These are phyloP conservation scores for Drosophila dives DNA, from an alignment of 2,888 invertebrate genomes.

Conservation along the genomic window DNA sequence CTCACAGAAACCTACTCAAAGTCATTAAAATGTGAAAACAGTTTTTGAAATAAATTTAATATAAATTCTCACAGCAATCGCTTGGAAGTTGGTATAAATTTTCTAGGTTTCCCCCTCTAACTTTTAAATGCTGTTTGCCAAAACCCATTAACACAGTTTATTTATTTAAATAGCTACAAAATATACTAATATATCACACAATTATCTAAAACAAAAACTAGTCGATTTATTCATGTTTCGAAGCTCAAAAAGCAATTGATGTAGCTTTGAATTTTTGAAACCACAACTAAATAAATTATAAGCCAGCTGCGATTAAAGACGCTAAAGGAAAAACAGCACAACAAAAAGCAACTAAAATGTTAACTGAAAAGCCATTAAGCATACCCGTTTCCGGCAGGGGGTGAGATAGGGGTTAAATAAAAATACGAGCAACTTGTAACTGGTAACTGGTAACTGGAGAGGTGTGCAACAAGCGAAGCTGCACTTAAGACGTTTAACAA, in stretches of 20 bases:
- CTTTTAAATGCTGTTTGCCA: not conserved
- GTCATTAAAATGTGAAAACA: not conserved
- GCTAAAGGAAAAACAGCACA: conserved; percentile 5
- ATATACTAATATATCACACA: too few relatives aligned
- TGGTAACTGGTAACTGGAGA: conserved; percentile 30
- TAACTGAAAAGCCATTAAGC: conserved; percentile 65
- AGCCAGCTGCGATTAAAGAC: conserved; percentile 35
- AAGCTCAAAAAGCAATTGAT: conserved; percentile 14
- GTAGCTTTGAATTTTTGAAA: conserved; percentile 13
- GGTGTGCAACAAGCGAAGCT: conserved; percentile 67
- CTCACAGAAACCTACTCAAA: not conserved
- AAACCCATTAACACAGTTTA: too few relatives aligned
- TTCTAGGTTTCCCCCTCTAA: not conserved
- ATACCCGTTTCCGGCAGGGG: conserved; percentile 72
- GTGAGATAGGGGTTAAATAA: conserved; percentile 24
- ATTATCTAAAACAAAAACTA: too few relatives aligned
- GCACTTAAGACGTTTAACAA: conserved; percentile 72
- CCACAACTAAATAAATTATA: conserved; percentile 61
- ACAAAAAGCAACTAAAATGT: conserved; percentile 23
- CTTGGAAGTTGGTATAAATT: not conserved
- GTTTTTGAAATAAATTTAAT: not conserved
- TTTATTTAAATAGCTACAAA: too few relatives aligned
- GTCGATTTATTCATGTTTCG: too few relatives aligned
- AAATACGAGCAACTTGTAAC: conserved; percentile 10
- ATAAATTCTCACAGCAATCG: not conserved